phyloP scores from a whole-genome alignment of 2,797 vertebrate genomes.

The Tapera naevia region DNA sequence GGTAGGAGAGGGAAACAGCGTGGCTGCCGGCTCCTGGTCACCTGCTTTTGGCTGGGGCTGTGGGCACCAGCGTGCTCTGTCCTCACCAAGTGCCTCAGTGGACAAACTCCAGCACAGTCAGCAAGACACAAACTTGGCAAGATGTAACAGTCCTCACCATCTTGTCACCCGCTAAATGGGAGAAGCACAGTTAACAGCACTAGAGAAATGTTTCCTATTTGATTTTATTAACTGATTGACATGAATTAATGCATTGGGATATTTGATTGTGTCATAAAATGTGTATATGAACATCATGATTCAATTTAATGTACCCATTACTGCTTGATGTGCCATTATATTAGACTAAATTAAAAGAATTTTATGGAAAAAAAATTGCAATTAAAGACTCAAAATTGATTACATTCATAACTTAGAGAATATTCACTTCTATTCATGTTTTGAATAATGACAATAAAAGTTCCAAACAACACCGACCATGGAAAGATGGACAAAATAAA shows the following conservation, averaged over 20 bases:
- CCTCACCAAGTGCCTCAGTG: not conserved
- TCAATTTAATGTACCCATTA: slow-evolving; percentile 87
- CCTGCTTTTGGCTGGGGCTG: not conserved
- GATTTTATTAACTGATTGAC: slow-evolving; percentile 87
- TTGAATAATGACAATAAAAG: slow-evolving; percentile 75
- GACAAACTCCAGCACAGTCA: not conserved
- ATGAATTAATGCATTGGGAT: slow-evolving; percentile 85
- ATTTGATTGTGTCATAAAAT: slow-evolving; percentile 87
- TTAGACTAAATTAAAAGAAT: slow-evolving; percentile 86
- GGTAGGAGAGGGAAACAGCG: not conserved
- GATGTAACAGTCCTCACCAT: slow-evolving; percentile 31
- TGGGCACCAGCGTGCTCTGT: fast-evolving
- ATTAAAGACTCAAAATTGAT: slow-evolving; percentile 84
- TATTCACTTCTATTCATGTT: slow-evolving; percentile 79
- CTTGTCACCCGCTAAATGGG: slow-evolving; percentile 49
- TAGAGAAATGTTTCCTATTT: slow-evolving; percentile 80
- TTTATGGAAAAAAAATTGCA: slow-evolving; percentile 86
- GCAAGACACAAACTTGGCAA: not conserved
- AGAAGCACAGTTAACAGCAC: slow-evolving; percentile 56
- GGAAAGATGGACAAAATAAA: slow-evolving; percentile 38
- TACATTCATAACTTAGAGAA: slow-evolving; percentile 82
- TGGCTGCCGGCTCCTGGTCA: not conserved
- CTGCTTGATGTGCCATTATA: slow-evolving; percentile 86
- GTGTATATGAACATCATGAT: slow-evolving; percentile 85
- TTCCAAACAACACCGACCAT: slow-evolving; percentile 64